Conservation (phyloP, 2,113 vertebrate genomes). For the Otolemur garnettii region DNA sequence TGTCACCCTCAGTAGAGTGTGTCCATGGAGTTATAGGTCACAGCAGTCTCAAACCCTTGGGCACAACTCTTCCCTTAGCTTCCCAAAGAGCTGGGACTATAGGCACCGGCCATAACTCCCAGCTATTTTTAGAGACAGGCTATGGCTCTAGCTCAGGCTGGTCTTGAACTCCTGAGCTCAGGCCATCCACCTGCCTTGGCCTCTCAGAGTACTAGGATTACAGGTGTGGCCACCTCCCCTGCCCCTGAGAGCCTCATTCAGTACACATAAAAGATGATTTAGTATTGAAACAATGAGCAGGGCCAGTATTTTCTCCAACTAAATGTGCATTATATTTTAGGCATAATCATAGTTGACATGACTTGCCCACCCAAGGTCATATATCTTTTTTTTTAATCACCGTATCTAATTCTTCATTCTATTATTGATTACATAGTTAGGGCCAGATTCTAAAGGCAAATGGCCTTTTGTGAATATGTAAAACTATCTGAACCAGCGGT, state of each 20-base stretch:
- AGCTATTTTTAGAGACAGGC: no score
- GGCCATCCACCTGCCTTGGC: no score
- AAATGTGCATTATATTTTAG: not conserved
- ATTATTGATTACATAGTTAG: not conserved
- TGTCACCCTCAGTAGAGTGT: no score
- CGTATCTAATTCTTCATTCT: not conserved
- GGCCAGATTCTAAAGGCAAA: not conserved
- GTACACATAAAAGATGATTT: not conserved
- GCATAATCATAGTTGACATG: not conserved
- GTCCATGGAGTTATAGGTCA: no score
- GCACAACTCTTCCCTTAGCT: no score
- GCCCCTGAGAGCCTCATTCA: not conserved
- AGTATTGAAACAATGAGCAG: conserved; percentile 22
- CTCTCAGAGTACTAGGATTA: no score
- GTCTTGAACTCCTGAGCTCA: no score
- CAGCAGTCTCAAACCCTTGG: no score
- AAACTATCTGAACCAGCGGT: not conserved
- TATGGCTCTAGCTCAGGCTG: no score
- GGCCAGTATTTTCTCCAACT: not conserved
- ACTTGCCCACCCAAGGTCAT: not conserved
- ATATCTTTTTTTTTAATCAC: not conserved
- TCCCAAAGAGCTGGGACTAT: no score
- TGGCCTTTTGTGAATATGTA: not conserved
- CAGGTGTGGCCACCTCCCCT: no score
- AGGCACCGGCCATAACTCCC: no score